phyloP scores from a whole-genome alignment of 2,797 vertebrate species.

The Lepilemur septentrionalis region DNA sequence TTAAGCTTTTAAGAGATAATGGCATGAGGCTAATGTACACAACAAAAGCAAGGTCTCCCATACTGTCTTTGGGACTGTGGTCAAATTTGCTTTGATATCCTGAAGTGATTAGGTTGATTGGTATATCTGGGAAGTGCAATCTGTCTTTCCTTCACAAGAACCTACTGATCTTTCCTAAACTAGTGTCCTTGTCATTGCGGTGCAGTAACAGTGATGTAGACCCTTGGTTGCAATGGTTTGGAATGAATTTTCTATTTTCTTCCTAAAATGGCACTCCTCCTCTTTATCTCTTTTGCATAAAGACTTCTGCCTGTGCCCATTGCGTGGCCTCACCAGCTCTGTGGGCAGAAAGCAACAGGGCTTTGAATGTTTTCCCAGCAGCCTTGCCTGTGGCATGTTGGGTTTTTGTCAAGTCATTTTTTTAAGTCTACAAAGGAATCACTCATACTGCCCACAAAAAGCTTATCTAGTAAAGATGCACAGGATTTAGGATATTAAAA shows the following conservation, averaged over 20 bases:
- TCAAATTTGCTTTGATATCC: slow-evolving; percentile 84
- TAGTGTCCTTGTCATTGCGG: neutral
- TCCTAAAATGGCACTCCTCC: slow-evolving; percentile 72
- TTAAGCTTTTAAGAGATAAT: slow-evolving; percentile 91
- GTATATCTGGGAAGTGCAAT: slow-evolving; percentile 65
- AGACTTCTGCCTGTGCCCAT: slow-evolving; percentile 67
- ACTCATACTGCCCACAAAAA: slow-evolving; percentile 55
- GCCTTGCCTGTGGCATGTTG: slow-evolving; percentile 83
- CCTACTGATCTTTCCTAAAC: slow-evolving; percentile 56
- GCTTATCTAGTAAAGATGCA: slow-evolving; percentile 77
- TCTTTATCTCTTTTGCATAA: slow-evolving; percentile 63
- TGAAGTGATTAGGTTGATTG: slow-evolving; percentile 77
- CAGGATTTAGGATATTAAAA: slow-evolving; percentile 79
- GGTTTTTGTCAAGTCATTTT: slow-evolving; percentile 82
- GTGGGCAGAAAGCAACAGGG: slow-evolving; percentile 78
- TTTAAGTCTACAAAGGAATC: slow-evolving; percentile 66
- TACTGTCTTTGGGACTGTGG: slow-evolving; percentile 80
- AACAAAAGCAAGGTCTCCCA: slow-evolving; percentile 84
- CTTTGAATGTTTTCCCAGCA: slow-evolving; percentile 87
- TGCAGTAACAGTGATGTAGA: neutral
- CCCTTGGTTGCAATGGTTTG: neutral
- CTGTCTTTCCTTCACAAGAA: slow-evolving; percentile 45
- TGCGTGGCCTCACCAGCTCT: slow-evolving; percentile 55
- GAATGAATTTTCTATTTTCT: slow-evolving; percentile 71
- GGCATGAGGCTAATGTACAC: slow-evolving; percentile 86